Evolutionary conservation across 2,113 vertebrate species (phyloP).

Genomic region (Zosterops pallidus): DNA sequence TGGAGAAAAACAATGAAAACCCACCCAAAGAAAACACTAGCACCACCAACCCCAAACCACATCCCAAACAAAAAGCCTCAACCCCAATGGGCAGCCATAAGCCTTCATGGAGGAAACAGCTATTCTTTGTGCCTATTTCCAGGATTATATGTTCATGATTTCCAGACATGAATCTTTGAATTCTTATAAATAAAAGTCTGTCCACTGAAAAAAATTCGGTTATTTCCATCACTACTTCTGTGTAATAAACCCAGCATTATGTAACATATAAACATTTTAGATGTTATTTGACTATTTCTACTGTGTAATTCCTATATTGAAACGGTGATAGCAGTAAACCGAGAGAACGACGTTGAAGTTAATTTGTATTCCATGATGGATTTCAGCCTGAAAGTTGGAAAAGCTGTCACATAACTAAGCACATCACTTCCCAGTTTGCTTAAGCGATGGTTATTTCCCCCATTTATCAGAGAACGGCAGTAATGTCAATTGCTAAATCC

Average conservation of each 20-base stretch:
- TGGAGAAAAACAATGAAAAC: background rate
- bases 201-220: background rate
- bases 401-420: background rate
- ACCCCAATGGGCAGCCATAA: background rate
- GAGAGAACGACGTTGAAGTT: background rate
- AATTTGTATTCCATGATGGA: background rate
- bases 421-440: accelerated
- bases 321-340: background rate
- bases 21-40: background rate
- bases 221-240: background rate
- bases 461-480: background rate
- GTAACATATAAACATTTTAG: background rate
- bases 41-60: background rate
- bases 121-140: background rate
- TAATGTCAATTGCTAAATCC: background rate
- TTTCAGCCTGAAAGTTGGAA: background rate
- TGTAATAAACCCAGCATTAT: background rate
- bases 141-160: background rate
- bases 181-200: background rate
- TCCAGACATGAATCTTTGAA: background rate
- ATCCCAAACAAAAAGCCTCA: background rate
- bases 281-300: background rate
- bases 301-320: background rate
- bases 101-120: background rate
- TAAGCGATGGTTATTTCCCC: too few relatives aligned